These are phyloP conservation scores for Thalassoma bifasciatum DNA, from an alignment of 2,113 vertebrate species.

Conservation along the genomic window DNA sequence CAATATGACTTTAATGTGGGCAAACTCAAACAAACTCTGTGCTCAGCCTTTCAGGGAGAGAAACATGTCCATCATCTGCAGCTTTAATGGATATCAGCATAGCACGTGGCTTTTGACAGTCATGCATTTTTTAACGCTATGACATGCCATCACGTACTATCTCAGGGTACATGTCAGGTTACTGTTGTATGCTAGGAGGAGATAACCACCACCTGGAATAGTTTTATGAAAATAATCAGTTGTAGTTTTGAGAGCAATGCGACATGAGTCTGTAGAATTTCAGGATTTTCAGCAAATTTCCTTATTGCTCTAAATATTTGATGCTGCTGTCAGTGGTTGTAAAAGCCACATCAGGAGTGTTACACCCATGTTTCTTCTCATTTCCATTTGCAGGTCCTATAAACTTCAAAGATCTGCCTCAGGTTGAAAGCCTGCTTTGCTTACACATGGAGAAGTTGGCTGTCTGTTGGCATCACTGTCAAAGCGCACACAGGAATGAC, in stretches of 20 bases:
- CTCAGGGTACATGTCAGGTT: background rate
- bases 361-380: conserved; percentile 41
- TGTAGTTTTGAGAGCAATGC: conserved; percentile 9
- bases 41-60: too few species aligned
- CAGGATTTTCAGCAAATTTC: conserved; percentile 61
- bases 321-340: conserved; percentile 60
- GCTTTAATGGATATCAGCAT: conserved; percentile 25
- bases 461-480: conserved; percentile 76
- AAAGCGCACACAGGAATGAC: conserved; percentile 58
- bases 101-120: conserved; percentile 5
- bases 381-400: conserved; percentile 63
- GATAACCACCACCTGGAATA: background rate
- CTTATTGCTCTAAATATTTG: conserved; percentile 61
- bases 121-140: conserved; percentile 18
- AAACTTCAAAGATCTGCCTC: conserved; percentile 71
- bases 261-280: conserved; percentile 41
- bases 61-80: conserved; percentile 22
- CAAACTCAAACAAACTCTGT: background rate
- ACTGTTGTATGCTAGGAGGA: conserved; percentile 8
- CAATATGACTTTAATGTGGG: background rate
- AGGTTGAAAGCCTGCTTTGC: conserved; percentile 68
- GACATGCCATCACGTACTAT: conserved; percentile 16
- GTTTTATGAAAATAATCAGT: conserved; percentile 28
- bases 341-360: conserved; percentile 57
- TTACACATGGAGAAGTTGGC: conserved; percentile 70